A percentile compares a stretch with the other conserved stretches of the same genome.
These are phyloP conservation scores for Epinephelus coioides DNA, from an alignment of 2,797 vertebrate species.

Conservation along the genomic window DNA sequence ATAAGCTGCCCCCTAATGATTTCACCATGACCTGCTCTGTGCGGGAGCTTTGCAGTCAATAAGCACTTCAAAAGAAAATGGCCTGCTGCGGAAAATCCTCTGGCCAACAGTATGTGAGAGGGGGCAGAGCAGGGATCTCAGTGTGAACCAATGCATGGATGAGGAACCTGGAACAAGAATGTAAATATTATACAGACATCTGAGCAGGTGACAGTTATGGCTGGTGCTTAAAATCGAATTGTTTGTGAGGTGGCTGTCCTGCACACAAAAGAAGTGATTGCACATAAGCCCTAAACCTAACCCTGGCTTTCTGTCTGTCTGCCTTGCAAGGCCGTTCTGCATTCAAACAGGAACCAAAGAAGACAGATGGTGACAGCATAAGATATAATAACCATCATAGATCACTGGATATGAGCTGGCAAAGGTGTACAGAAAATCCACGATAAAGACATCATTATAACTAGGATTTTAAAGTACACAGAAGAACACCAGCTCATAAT, in stretches of 20 bases:
- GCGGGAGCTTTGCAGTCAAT: slow-evolving; percentile 59
- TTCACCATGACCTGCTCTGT: slow-evolving; percentile 34
- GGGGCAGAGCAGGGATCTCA: not conserved
- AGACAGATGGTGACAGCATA: not conserved
- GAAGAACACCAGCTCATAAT: not conserved
- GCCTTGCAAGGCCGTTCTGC: not conserved
- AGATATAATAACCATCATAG: not conserved
- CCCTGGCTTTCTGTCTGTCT: not conserved
- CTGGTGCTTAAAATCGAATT: not conserved
- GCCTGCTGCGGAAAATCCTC: slow-evolving; percentile 37
- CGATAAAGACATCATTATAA: not conserved
- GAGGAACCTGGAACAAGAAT: not conserved
- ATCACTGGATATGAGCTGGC: not conserved
- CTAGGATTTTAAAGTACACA: slow-evolving; percentile 5
- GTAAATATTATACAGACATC: not conserved
- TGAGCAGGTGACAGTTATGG: not conserved
- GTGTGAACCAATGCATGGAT: slow-evolving; percentile 2
- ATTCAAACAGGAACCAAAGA: not conserved
- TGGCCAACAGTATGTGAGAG: slow-evolving; percentile 1
- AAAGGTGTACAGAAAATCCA: not conserved
- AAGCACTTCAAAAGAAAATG: slow-evolving; percentile 51
- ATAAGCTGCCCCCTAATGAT: slow-evolving; percentile 46
- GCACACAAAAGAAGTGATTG: not conserved
- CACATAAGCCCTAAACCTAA: not conserved
- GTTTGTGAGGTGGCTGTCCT: not conserved